Evolutionary conservation across 92 coral and sea anemone genomes (phyloP).

Genomic region (Siderastrea siderea): DNA sequence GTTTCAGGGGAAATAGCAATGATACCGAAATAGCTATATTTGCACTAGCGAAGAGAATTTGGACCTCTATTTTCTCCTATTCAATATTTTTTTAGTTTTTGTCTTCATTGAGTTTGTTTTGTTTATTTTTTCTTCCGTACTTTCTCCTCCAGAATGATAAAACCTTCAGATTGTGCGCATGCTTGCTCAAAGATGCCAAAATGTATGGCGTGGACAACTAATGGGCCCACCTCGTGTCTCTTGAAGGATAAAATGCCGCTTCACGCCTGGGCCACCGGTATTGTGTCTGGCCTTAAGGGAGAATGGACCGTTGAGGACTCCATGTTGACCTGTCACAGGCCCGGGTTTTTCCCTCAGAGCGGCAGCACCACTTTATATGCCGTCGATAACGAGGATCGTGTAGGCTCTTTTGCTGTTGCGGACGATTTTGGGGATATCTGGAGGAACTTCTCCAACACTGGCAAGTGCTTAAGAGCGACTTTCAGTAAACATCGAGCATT

Average conservation of each 20-base stretch:
- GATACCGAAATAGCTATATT: too few relatives aligned
- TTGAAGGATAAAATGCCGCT: conserved; percentile 90
- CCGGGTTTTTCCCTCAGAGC: conserved; percentile 91
- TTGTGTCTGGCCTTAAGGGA: conserved; percentile 87
- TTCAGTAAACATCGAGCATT: too few relatives aligned
- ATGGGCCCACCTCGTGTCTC: conserved; percentile 93
- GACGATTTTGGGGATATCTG: conserved; percentile 78
- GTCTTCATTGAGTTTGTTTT: neutral
- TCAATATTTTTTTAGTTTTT: neutral
- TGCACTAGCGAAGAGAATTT: too few relatives aligned
- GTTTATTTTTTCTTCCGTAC: too few relatives aligned
- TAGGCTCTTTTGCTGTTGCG: conserved; percentile 79
- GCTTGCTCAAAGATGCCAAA: conserved; percentile 92
- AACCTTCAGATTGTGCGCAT: conserved; percentile 85
- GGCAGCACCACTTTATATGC: conserved; percentile 85
- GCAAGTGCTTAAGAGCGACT: conserved; percentile 22
- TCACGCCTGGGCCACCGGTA: conserved; percentile 91
- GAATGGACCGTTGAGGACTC: conserved; percentile 75
- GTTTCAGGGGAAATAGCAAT: too few relatives aligned
- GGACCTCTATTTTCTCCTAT: neutral
- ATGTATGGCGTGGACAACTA: conserved; percentile 93
- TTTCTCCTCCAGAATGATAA: conserved; percentile 62
- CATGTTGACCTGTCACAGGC: conserved; percentile 81
- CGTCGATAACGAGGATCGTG: conserved; percentile 64
- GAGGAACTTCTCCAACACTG: conserved; percentile 72